A percentile compares a stretch with the other conserved stretches of the same genome.
Evolutionary conservation across 2,797 vertebrate genomes (phyloP).

Genomic region (Sebastes vulpes): DNA sequence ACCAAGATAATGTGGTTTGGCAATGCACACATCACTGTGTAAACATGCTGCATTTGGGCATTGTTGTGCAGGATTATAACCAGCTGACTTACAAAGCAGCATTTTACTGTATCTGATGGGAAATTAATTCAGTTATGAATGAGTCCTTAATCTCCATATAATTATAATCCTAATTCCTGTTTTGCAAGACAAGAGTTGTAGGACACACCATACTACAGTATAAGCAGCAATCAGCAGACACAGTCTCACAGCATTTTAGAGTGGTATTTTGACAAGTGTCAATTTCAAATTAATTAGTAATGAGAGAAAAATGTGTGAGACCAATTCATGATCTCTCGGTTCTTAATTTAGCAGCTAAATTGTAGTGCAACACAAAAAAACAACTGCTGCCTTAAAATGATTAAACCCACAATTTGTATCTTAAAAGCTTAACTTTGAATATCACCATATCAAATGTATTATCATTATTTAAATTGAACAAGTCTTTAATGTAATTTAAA

Average conservation of each 20-base stretch:
- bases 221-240: not conserved
- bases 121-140: not conserved
- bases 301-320: not conserved
- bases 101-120: not conserved
- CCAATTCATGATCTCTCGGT: not conserved
- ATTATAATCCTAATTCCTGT: not conserved
- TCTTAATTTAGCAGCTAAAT: not conserved
- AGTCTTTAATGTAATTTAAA: not conserved
- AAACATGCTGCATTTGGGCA: constrained; percentile 20
- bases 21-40: constrained; percentile 11
- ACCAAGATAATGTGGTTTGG: constrained; percentile 16
- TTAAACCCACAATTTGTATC: not conserved
- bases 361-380: not conserved
- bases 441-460: not conserved
- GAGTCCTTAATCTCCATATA: not conserved
- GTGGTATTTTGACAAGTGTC: not conserved
- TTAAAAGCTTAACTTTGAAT: not conserved
- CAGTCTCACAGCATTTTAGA: not conserved
- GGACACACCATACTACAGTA: not conserved
- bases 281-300: not conserved
- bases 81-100: not conserved
- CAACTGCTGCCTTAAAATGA: not conserved
- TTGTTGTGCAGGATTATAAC: not conserved
- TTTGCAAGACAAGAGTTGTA: not conserved
- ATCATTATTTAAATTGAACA: not conserved